phyloP scores from a whole-genome alignment of 1,140 invertebrate species.

The Aethina tumida region DNA sequence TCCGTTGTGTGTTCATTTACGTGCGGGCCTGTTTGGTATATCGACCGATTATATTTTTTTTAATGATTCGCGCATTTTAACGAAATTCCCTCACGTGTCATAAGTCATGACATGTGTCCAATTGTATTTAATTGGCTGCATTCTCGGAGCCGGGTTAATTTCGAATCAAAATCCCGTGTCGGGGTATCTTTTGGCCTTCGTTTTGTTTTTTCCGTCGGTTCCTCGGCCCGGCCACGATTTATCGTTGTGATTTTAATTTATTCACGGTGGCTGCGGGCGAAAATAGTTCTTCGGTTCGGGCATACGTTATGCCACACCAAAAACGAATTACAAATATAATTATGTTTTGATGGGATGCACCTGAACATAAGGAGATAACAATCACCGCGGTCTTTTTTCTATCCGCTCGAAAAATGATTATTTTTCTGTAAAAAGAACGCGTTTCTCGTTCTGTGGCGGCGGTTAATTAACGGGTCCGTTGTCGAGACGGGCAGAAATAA shows the following conservation, averaged over 20 bases:
- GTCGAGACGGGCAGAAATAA: too few species aligned
- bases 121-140: slow-evolving; percentile 2
- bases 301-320: slow-evolving; percentile 24
- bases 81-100: slow-evolving; percentile 6
- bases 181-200: slow-evolving; percentile 21
- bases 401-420: too few species aligned
- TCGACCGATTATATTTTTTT: too few species aligned
- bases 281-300: slow-evolving; percentile 28
- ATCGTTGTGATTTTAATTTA: slow-evolving; percentile 34
- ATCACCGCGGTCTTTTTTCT: too few species aligned
- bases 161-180: slow-evolving; percentile 6
- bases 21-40: too few species aligned
- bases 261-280: slow-evolving; percentile 24
- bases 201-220: slow-evolving; percentile 30
- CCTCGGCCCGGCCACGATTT: slow-evolving; percentile 28
- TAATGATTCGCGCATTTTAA: too few species aligned
- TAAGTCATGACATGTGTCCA: slow-evolving; percentile 7
- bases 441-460: too few species aligned
- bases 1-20: too few species aligned
- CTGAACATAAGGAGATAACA: too few species aligned
- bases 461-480: too few species aligned
- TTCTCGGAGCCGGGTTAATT: background rate
- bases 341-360: slow-evolving; percentile 29
- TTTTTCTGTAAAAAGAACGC: too few species aligned
- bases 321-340: slow-evolving; percentile 30